Conservation (phyloP, 2,113 vertebrate species). For the Climacteris rufus region DNA sequence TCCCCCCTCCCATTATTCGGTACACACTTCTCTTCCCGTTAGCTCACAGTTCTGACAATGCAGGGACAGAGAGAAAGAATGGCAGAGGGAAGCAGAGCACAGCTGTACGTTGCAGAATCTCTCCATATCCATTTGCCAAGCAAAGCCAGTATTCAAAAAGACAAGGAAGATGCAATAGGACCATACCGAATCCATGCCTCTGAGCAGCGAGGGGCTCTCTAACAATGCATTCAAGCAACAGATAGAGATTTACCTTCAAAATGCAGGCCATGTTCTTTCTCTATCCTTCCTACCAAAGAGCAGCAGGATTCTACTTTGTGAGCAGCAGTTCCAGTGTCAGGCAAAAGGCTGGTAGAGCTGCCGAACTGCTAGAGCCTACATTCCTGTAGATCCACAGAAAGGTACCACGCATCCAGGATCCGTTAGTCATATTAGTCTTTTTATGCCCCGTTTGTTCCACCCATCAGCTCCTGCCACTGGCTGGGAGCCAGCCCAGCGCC, state of each 20-base stretch:
- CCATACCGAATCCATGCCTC: constrained; percentile 41
- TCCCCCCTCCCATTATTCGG: constrained; percentile 1
- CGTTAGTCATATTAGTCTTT: constrained; percentile 65
- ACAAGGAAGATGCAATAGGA: constrained; percentile 62
- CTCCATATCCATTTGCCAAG: constrained; percentile 54
- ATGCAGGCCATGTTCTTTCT: constrained; percentile 79
- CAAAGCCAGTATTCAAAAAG: constrained; percentile 54
- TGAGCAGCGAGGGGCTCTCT: constrained; percentile 28
- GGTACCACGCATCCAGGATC: constrained; percentile 47
- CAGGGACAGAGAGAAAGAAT: constrained; percentile 49
- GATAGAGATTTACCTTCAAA: constrained; percentile 76
- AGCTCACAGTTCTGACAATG: constrained; percentile 59
- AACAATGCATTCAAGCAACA: constrained; percentile 67
- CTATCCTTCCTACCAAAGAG: constrained; percentile 64
- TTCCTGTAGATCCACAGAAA: constrained; percentile 66
- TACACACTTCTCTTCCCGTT: constrained; percentile 32
- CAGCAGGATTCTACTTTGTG: constrained; percentile 62
- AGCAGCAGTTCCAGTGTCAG: constrained; percentile 57
- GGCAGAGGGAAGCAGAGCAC: constrained; percentile 57
- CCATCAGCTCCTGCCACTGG: constrained; percentile 67
- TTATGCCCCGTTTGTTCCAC: constrained; percentile 56
- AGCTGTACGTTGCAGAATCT: constrained; percentile 50
- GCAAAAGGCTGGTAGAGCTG: constrained; percentile 54
- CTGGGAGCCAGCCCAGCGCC: constrained; percentile 48
- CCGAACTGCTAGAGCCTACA: constrained; percentile 57